phyloP scores from a whole-genome alignment of 2,113 vertebrate genomes.

The Indicator maculatus region DNA sequence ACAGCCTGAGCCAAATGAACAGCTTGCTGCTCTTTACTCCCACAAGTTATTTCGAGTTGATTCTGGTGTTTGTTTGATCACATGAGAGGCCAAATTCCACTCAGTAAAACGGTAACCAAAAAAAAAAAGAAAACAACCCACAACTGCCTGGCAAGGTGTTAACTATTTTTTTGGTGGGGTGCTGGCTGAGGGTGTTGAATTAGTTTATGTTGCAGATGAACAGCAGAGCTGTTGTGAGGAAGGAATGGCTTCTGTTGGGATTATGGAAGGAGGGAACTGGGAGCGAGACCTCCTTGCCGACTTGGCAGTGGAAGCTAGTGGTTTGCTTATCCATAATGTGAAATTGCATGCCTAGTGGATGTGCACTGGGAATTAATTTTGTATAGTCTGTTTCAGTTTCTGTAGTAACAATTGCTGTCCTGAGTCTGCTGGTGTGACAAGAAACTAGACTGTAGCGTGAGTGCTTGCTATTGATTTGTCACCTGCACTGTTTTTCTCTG shows the following conservation, averaged over 20 bases:
- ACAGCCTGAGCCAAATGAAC: conserved; percentile 19
- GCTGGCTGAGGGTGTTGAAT: background rate
- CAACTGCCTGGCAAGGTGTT: background rate
- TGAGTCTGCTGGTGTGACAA: background rate
- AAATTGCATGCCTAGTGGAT: background rate
- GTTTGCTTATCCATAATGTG: background rate
- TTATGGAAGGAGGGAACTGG: background rate
- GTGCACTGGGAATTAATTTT: background rate
- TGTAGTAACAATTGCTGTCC: background rate
- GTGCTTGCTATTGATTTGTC: background rate
- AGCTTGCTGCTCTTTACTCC: conserved; percentile 33
- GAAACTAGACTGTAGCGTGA: background rate
- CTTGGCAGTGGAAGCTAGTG: background rate
- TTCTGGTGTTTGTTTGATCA: conserved; percentile 17
- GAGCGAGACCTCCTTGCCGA: background rate
- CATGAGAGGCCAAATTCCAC: conserved; percentile 34
- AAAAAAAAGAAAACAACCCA: background rate
- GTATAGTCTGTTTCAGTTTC: background rate
- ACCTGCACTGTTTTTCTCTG: background rate
- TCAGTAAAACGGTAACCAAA: background rate
- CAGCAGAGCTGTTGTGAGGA: background rate
- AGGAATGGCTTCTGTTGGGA: background rate
- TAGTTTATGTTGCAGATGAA: background rate
- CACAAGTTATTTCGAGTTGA: background rate
- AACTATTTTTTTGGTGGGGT: background rate